These are phyloP conservation scores for Drosophila pallidifrons DNA, from an alignment of 1,140 invertebrate genomes.

Conservation along the genomic window DNA sequence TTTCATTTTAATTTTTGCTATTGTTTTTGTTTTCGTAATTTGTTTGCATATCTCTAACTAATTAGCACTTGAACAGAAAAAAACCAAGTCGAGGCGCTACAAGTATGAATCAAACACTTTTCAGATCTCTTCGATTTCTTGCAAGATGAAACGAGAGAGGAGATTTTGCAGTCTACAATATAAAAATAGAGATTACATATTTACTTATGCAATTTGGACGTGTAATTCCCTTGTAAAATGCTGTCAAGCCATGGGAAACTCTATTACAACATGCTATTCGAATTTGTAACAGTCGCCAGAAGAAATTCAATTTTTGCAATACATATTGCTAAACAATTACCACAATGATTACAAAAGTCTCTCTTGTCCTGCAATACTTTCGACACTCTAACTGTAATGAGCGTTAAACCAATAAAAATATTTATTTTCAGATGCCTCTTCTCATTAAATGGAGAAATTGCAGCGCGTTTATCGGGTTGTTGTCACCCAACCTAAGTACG, in stretches of 20 bases:
- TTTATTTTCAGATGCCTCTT: too few relatives aligned
- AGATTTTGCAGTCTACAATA: neutral
- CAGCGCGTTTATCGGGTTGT: neutral
- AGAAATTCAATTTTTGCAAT: neutral
- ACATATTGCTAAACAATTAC: too few relatives aligned
- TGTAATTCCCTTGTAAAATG: neutral
- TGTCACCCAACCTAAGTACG: too few relatives aligned
- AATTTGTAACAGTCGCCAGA: neutral
- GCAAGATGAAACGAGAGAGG: neutral
- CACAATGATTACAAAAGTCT: too few relatives aligned
- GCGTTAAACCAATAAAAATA: too few relatives aligned
- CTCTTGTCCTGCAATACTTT: too few relatives aligned
- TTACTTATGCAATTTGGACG: conserved; percentile 1
- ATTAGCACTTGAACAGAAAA: conserved; percentile 46
- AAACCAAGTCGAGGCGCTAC: conserved; percentile 4
- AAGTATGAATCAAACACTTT: neutral
- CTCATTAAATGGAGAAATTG: neutral
- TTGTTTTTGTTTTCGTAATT: conserved; percentile 24
- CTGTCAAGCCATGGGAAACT: neutral
- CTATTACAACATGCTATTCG: neutral
- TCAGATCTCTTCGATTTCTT: conserved; percentile 1
- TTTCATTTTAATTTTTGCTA: conserved; percentile 6
- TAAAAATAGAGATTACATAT: conserved; percentile 2
- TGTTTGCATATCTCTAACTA: conserved; percentile 61
- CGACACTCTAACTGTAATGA: too few relatives aligned